These are phyloP conservation scores for Nothobranchius furzeri DNA, from an alignment of 2,113 vertebrate genomes.

Conservation along the genomic window DNA sequence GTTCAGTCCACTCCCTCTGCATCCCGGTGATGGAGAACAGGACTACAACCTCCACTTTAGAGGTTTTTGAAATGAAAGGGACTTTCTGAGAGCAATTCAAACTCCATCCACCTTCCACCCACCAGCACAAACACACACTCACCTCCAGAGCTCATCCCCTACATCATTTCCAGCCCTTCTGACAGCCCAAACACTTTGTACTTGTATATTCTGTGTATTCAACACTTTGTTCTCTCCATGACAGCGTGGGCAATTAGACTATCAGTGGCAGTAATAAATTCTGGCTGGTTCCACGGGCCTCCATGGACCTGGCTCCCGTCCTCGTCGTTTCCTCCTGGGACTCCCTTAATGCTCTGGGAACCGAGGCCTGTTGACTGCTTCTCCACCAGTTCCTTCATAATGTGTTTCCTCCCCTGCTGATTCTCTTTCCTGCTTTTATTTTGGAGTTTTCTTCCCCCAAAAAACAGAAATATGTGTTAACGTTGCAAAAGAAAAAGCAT, in stretches of 20 bases:
- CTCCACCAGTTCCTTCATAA: constrained; percentile 47
- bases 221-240: constrained; percentile 30
- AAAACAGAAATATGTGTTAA: too few species aligned
- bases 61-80: not conserved
- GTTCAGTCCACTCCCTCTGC: not conserved
- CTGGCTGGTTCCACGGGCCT: constrained; percentile 52
- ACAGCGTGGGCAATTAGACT: constrained; percentile 32
- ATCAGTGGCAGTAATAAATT: constrained; percentile 48
- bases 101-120: not conserved
- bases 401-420: constrained; percentile 54
- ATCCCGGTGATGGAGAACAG: not conserved
- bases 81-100: constrained; percentile 8
- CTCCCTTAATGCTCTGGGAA: constrained; percentile 59
- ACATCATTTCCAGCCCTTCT: not conserved
- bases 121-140: not conserved
- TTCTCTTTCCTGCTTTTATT: constrained; percentile 49
- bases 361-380: constrained; percentile 57
- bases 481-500: not conserved
- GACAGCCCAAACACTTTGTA: constrained; percentile 54
- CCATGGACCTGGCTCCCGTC: constrained; percentile 41
- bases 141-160: not conserved
- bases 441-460: constrained; percentile 40
- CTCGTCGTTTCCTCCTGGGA: constrained; percentile 53
- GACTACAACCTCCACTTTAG: not conserved
- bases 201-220: constrained; percentile 37